These are phyloP conservation scores for Rhopalosiphum nymphaeae DNA, from an alignment of 2,888 invertebrate species.

Conservation along the genomic window DNA sequence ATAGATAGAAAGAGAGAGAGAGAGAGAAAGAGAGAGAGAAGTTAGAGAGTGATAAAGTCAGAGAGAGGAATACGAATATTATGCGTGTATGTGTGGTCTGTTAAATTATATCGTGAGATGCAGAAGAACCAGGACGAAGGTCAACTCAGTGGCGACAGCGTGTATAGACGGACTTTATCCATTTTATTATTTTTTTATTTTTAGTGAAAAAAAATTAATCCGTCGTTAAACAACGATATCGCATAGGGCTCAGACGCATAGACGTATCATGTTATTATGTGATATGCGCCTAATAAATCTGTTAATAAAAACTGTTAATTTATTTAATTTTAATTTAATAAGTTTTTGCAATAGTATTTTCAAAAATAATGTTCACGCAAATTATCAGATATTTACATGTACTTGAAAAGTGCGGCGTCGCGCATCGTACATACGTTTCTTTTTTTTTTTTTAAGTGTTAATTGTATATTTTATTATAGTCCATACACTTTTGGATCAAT, in stretches of 20 bases:
- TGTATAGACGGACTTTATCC: not conserved
- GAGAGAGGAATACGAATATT: conserved; percentile 3
- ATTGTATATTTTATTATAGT: not conserved
- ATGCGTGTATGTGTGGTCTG: not conserved
- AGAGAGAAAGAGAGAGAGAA: conserved; percentile 4
- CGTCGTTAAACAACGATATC: not conserved
- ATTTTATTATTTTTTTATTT: not conserved
- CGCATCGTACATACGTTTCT: not conserved
- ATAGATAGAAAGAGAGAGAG: not conserved
- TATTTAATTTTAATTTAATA: not conserved
- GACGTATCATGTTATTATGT: not conserved
- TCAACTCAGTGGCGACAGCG: not conserved
- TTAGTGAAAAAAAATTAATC: not conserved
- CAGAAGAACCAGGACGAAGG: conserved; percentile 49
- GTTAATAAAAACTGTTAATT: not conserved
- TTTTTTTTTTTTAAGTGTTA: not conserved
- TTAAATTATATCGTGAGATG: conserved; percentile 21
- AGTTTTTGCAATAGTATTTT: not conserved
- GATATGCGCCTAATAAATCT: not conserved
- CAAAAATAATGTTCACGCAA: not conserved
- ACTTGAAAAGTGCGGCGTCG: not conserved
- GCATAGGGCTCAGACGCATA: not conserved
- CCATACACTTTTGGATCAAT: not conserved
- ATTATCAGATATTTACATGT: not conserved
- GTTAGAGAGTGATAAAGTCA: not conserved